Percentiles rank a stretch among this genome's conserved stretches.
These are phyloP conservation scores for Sinhomidia bicolor DNA, from an alignment of 2,888 invertebrate species.

Conservation along the genomic window DNA sequence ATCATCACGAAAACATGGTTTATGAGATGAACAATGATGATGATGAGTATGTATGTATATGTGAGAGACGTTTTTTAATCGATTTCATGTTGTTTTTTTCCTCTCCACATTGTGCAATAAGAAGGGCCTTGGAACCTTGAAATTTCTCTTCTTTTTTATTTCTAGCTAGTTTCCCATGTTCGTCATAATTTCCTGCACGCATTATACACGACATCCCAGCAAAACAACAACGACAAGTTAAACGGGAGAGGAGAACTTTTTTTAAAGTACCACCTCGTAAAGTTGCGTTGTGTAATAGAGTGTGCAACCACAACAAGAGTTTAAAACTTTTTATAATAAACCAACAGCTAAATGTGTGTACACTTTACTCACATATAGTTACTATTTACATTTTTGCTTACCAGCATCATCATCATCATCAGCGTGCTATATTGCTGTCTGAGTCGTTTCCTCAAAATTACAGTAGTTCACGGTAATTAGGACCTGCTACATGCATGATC, in stretches of 20 bases:
- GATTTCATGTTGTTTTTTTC: constrained; percentile 34
- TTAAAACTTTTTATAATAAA: too few species aligned
- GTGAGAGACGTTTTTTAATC: constrained; percentile 7
- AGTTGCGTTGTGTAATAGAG: neutral
- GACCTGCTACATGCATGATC: constrained; percentile 28
- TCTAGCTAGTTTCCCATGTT: constrained; percentile 36
- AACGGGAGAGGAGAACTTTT: neutral
- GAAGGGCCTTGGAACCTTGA: constrained; percentile 22
- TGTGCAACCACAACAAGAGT: too few species aligned
- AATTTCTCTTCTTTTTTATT: constrained; percentile 40
- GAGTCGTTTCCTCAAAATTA: constrained; percentile 35
- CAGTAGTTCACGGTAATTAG: constrained; percentile 48
- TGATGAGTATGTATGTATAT: too few species aligned
- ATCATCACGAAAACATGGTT: constrained; percentile 9
- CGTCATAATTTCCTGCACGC: constrained; percentile 4
- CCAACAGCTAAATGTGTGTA: neutral
- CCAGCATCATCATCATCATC: neutral
- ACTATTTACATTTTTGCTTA: too few species aligned
- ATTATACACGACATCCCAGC: too few species aligned
- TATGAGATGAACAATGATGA: neutral
- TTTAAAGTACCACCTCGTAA: neutral
- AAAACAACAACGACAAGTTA: constrained; percentile 1
- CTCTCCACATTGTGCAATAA: neutral
- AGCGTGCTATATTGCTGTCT: constrained; percentile 11
- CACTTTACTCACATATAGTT: neutral